phyloP scores from a whole-genome alignment of 2,888 invertebrate species.

The Cryptocephalus moraei region DNA sequence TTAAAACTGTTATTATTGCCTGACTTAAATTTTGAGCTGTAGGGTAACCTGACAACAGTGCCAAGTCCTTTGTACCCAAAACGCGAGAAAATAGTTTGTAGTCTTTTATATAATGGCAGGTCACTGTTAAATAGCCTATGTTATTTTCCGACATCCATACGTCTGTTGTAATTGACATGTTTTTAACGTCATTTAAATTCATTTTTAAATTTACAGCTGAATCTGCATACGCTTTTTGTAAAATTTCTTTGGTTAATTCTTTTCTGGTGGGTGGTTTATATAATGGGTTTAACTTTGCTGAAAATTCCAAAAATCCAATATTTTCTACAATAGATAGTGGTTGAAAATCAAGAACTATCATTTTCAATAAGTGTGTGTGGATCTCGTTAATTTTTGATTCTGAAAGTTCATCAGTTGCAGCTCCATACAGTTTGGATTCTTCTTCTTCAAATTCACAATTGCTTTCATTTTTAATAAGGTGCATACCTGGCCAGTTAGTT shows the following conservation, averaged over 20 bases:
- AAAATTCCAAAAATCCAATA: too few relatives aligned
- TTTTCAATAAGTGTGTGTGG: too few relatives aligned
- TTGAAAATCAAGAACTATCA: too few relatives aligned
- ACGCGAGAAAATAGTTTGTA: constrained; percentile 11
- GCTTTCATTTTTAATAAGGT: too few relatives aligned
- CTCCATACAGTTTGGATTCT: too few relatives aligned
- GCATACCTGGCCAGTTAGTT: too few relatives aligned
- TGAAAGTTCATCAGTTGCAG: too few relatives aligned
- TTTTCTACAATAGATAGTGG: too few relatives aligned
- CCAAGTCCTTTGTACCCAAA: constrained; percentile 16
- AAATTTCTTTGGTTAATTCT: constrained; percentile 9
- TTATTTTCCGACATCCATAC: constrained; percentile 6
- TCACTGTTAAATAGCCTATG: constrained; percentile 17
- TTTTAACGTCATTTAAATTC: constrained; percentile 10
- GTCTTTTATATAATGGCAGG: constrained; percentile 19
- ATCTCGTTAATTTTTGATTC: too few relatives aligned
- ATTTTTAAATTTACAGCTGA: constrained; percentile 8
- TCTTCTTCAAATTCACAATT: too few relatives aligned
- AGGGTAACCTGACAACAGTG: neutral
- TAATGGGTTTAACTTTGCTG: neutral
- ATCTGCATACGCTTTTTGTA: constrained; percentile 13
- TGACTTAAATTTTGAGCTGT: constrained; percentile 1
- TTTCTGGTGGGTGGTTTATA: constrained; percentile 2
- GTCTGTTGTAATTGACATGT: constrained; percentile 20
- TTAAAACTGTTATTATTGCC: too few relatives aligned